Conservation (phyloP, 1,140 invertebrate genomes). For the Aplysia californica region DNA sequence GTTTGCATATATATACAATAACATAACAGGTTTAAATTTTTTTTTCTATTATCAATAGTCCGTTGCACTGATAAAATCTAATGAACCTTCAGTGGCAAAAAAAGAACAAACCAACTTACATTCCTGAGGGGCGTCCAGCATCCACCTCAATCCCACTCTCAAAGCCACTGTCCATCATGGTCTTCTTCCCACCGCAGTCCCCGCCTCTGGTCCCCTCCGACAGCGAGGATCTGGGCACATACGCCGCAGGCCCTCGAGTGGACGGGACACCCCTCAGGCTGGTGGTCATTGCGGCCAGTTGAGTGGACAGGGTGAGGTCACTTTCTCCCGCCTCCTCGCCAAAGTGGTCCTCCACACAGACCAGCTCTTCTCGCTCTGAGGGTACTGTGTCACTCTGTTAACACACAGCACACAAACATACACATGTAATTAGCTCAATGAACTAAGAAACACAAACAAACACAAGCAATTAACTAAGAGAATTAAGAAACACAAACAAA, state of each 20-base stretch:
- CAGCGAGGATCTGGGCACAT: neutral
- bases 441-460: too few species aligned
- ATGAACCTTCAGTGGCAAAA: too few species aligned
- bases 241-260: neutral
- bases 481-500: too few species aligned
- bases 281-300: conserved; percentile 12
- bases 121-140: too few species aligned
- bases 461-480: too few species aligned
- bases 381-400: neutral
- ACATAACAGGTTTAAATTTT: too few species aligned
- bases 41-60: too few species aligned
- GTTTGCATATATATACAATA: too few species aligned
- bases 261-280: conserved; percentile 7
- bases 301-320: neutral
- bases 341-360: conserved; percentile 18
- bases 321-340: neutral
- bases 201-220: neutral
- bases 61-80: too few species aligned
- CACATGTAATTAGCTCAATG: too few species aligned
- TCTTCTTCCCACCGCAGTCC: neutral
- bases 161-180: neutral
- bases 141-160: neutral
- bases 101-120: too few species aligned
- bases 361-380: conserved; percentile 9
- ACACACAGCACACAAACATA: too few species aligned